phyloP scores from a whole-genome alignment of 2,797 vertebrate genomes.

The Danio jaintianensis region DNA sequence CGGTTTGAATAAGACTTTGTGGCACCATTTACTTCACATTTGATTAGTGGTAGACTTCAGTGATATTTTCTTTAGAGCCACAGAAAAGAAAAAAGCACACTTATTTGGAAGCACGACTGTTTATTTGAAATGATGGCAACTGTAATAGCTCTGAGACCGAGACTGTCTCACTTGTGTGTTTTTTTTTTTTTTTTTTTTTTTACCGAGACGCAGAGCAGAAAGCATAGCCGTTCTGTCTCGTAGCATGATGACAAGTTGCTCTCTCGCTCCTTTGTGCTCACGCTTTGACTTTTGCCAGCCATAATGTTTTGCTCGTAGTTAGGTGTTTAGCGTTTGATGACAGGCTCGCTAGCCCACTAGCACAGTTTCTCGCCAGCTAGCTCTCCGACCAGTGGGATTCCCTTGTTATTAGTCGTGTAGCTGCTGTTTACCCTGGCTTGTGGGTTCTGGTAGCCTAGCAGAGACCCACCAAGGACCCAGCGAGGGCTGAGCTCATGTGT shows the following conservation, averaged over 20 bases:
- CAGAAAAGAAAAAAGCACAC: slow-evolving; percentile 20
- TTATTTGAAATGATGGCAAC: slow-evolving; percentile 49
- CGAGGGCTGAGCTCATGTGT: slow-evolving; percentile 78
- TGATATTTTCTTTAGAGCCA: slow-evolving; percentile 42
- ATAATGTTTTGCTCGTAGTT: slow-evolving; percentile 49
- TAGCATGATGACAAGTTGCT: slow-evolving; percentile 8
- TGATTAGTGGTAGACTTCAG: slow-evolving; percentile 41
- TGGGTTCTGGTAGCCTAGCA: slow-evolving; percentile 46
- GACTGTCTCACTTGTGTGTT: slow-evolving; percentile 30
- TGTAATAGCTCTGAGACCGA: slow-evolving; percentile 43
- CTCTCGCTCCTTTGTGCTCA: slow-evolving; percentile 30
- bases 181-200: slow-evolving; percentile 8
- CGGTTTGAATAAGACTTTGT: slow-evolving; percentile 44
- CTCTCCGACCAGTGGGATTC: slow-evolving; percentile 58
- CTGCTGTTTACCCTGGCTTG: slow-evolving; percentile 71
- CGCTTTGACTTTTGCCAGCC: slow-evolving; percentile 30
- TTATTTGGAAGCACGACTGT: slow-evolving; percentile 34
- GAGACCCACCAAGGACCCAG: slow-evolving; percentile 32
- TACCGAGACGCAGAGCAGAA: slow-evolving; percentile 39
- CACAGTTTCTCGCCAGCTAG: slow-evolving; percentile 10
- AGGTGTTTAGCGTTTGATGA: slow-evolving; percentile 60
- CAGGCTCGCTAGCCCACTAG: slow-evolving; percentile 48
- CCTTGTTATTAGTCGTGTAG: slow-evolving; percentile 66
- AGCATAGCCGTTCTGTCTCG: slow-evolving; percentile 44
- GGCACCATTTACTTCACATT: slow-evolving; percentile 49